These are phyloP conservation scores for Xiphophorus couchianus DNA, from an alignment of 2,113 vertebrate genomes.

Conservation along the genomic window DNA sequence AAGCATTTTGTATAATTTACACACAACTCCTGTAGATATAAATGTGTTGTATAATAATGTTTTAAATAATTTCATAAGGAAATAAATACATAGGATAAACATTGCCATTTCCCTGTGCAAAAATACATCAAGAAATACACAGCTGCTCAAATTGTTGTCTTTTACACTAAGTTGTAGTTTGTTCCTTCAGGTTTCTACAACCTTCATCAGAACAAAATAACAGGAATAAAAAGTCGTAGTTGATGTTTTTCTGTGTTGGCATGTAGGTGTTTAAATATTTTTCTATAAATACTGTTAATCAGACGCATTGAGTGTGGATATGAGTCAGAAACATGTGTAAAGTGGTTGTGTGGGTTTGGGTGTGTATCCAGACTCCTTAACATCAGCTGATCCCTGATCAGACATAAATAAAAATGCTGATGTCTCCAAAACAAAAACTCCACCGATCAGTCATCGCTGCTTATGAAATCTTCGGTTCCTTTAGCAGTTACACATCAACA, in stretches of 20 bases:
- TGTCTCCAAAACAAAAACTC: constrained; percentile 14
- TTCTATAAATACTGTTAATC: neutral
- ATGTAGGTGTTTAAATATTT: too few species aligned
- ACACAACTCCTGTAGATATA: neutral
- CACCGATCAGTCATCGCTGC: constrained; percentile 45
- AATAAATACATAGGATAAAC: neutral
- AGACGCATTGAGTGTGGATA: neutral
- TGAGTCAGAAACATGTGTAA: neutral
- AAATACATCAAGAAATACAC: neutral
- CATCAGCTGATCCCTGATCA: neutral
- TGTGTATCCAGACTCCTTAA: neutral
- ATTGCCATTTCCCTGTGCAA: neutral
- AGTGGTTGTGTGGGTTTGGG: too few species aligned
- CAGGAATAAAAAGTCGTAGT: neutral
- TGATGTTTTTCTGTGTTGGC: neutral
- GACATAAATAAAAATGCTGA: neutral
- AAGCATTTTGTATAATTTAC: too few species aligned
- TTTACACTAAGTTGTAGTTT: neutral
- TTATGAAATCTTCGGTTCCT: neutral
- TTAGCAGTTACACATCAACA: constrained; percentile 54
- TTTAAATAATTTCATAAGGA: neutral
- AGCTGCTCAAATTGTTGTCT: neutral
- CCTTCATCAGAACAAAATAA: constrained; percentile 41
- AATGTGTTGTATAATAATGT: neutral
- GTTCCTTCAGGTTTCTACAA: constrained; percentile 41